phyloP scores from a whole-genome alignment of 2,888 invertebrate genomes.

The Cheilosia impressa region DNA sequence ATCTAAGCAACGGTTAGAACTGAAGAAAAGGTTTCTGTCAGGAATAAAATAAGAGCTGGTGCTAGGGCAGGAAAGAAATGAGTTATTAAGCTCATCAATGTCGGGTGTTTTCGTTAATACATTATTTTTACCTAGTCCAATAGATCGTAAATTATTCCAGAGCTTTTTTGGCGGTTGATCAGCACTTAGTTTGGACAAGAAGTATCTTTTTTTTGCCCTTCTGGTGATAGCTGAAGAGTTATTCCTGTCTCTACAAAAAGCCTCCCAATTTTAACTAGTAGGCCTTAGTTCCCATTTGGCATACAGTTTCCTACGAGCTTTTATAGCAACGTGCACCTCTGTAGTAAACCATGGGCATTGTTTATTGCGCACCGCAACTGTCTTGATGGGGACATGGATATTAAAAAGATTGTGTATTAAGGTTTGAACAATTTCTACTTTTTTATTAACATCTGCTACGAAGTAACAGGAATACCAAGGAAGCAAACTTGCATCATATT shows the following conservation, averaged over 20 bases:
- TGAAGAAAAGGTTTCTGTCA: too few species aligned
- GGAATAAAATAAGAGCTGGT: not conserved
- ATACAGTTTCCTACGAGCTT: conserved; percentile 3
- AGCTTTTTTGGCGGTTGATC: too few species aligned
- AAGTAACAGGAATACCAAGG: not conserved
- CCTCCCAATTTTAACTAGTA: not conserved
- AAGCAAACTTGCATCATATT: not conserved
- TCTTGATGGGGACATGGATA: conserved; percentile 2
- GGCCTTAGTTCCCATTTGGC: not conserved
- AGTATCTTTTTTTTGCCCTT: conserved; percentile 1
- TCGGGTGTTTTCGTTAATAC: not conserved
- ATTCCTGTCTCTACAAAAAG: not conserved
- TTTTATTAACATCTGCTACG: conserved; percentile 3
- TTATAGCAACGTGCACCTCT: conserved; percentile 1
- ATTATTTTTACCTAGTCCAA: not conserved
- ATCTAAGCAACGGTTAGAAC: too few species aligned
- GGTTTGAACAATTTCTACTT: not conserved
- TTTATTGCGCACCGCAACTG: not conserved
- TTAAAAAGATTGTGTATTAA: not conserved
- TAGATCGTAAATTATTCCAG: too few species aligned
- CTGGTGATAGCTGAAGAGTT: not conserved
- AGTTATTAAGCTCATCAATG: not conserved
- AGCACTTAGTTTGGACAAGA: not conserved
- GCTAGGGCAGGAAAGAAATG: not conserved
- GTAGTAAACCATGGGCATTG: conserved; percentile 15